phyloP scores from a whole-genome alignment of 2,888 invertebrate genomes.

The Heliconius erato region DNA sequence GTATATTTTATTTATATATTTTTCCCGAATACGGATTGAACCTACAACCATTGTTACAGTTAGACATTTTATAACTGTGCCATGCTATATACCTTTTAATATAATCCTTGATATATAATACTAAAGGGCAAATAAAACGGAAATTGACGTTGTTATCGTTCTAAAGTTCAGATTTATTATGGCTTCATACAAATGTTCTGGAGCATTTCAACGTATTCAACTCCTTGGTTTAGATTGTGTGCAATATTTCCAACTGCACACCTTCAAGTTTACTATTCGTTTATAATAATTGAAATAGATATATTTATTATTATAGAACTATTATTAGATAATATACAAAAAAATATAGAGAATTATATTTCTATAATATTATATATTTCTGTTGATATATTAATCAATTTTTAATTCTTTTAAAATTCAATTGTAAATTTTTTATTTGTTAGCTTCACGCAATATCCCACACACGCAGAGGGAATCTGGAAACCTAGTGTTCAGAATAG shows the following conservation, averaged over 20 bases:
- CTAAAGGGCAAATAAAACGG: background rate
- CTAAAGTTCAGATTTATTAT: slow-evolving; percentile 7
- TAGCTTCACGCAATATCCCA: too few relatives aligned
- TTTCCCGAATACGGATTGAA: background rate
- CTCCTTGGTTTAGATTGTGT: background rate
- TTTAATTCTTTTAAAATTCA: too few relatives aligned
- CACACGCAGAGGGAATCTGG: too few relatives aligned
- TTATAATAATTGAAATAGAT: background rate
- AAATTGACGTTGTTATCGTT: slow-evolving; percentile 13
- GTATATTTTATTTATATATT: background rate
- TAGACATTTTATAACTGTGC: background rate
- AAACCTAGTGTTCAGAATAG: too few relatives aligned
- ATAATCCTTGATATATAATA: background rate
- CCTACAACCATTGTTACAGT: background rate
- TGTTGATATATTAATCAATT: too few relatives aligned
- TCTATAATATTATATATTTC: too few relatives aligned
- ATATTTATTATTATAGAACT: background rate
- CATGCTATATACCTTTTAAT: background rate
- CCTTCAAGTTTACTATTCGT: background rate
- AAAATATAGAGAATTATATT: background rate
- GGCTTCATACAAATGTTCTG: background rate
- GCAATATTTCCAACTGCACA: background rate
- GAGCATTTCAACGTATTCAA: background rate
- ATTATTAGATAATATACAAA: background rate
- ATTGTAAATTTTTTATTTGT: too few relatives aligned